Evolutionary conservation across 1,140 invertebrate species (phyloP).

Genomic region (Pseudomyrmex gracilis): DNA sequence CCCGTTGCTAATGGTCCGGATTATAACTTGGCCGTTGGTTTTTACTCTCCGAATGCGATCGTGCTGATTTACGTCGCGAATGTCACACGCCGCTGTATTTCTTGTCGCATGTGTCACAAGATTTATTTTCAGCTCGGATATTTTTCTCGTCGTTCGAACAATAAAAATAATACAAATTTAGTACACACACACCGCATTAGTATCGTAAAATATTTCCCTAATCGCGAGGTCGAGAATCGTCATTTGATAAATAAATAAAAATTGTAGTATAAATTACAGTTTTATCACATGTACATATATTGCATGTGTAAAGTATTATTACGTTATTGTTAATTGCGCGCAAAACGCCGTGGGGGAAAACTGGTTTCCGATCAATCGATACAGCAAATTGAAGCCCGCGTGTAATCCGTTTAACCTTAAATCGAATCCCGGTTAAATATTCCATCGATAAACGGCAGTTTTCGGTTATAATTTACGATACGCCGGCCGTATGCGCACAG

Average conservation of each 20-base stretch:
- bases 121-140: background rate
- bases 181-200: background rate
- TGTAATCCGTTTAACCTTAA: background rate
- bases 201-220: background rate
- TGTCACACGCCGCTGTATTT: background rate
- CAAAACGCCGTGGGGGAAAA: too few relatives aligned
- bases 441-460: slow-evolving; percentile 28
- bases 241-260: background rate
- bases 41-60: background rate
- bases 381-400: background rate
- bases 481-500: slow-evolving; percentile 8
- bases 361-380: too few relatives aligned
- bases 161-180: slow-evolving; percentile 1
- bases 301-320: too few relatives aligned
- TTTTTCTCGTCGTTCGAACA: background rate
- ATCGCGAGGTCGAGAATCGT: background rate
- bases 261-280: background rate
- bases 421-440: slow-evolving; percentile 1
- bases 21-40: slow-evolving; percentile 14
- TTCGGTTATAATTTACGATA: slow-evolving; percentile 38
- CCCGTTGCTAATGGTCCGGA: background rate
- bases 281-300: too few relatives aligned
- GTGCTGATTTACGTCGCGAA: slow-evolving; percentile 1
- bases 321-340: too few relatives aligned
- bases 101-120: background rate